phyloP scores from a whole-genome alignment of 2,113 vertebrate species.

The Zootoca vivipara region DNA sequence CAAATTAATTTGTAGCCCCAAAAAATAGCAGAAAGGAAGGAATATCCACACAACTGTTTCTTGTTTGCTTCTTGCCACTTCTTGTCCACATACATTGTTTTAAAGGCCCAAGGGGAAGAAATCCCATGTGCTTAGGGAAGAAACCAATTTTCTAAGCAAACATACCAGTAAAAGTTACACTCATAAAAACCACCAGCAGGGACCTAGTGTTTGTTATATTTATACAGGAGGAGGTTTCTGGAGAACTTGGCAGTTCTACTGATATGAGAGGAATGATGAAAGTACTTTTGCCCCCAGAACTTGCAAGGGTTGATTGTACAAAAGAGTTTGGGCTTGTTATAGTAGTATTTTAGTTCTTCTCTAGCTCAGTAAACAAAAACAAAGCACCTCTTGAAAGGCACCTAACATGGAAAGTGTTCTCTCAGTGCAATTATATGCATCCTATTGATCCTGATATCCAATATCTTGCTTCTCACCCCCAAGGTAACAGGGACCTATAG shows the following conservation, averaged over 20 bases:
- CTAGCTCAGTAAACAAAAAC: neutral
- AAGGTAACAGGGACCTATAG: neutral
- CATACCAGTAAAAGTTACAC: slow-evolving; percentile 11
- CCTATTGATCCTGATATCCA: neutral
- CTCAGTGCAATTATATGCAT: neutral
- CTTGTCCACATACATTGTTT: slow-evolving; percentile 26
- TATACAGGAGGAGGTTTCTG: neutral
- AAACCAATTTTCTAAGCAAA: slow-evolving; percentile 39
- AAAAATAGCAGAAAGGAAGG: neutral
- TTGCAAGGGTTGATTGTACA: slow-evolving; percentile 40
- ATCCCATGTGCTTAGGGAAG: slow-evolving; percentile 28
- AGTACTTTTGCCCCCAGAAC: neutral
- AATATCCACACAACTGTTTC: slow-evolving; percentile 37
- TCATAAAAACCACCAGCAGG: neutral
- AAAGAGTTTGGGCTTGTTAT: neutral
- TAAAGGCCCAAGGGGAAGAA: slow-evolving; percentile 28
- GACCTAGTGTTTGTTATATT: slow-evolving; percentile 13
- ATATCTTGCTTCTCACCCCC: neutral
- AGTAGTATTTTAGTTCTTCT: too few relatives aligned
- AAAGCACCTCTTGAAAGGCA: neutral
- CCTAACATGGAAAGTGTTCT: neutral
- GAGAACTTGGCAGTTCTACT: slow-evolving; percentile 33
- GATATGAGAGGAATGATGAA: slow-evolving; percentile 42
- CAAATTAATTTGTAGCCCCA: slow-evolving; percentile 48
- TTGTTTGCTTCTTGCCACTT: slow-evolving; percentile 31